phyloP scores from a whole-genome alignment of 1,140 invertebrate genomes.

The Meloidogyne chitwoodi region DNA sequence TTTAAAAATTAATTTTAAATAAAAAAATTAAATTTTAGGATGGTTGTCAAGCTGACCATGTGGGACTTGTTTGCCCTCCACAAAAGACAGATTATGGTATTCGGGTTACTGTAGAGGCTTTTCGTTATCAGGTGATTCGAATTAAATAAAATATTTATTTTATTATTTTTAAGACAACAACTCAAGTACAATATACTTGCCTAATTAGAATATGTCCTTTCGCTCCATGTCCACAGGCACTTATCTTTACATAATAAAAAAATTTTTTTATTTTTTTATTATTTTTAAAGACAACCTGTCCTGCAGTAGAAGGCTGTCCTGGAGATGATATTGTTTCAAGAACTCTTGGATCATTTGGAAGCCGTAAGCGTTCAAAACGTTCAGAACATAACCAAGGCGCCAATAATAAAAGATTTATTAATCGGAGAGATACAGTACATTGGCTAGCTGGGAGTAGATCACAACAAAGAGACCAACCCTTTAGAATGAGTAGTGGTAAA shows the following conservation, averaged over 20 bases:
- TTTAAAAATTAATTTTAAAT: background rate
- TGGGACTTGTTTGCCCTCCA: slow-evolving; percentile 58
- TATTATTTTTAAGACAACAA: slow-evolving; percentile 46
- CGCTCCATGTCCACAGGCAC: slow-evolving; percentile 49
- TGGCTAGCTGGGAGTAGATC: background rate
- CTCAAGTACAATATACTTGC: slow-evolving; percentile 59
- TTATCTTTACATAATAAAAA: background rate
- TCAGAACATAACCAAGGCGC: background rate
- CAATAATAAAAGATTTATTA: background rate
- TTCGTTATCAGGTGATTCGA: slow-evolving; percentile 42
- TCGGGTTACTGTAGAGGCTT: slow-evolving; percentile 56
- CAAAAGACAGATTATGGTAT: slow-evolving; percentile 56
- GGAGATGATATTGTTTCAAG: slow-evolving; percentile 41
- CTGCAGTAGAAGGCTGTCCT: slow-evolving; percentile 46
- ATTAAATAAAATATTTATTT: background rate
- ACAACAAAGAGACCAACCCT: slow-evolving; percentile 15
- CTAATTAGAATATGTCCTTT: slow-evolving; percentile 57
- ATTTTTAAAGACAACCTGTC: slow-evolving; percentile 39
- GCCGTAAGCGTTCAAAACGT: background rate
- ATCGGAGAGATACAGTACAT: background rate
- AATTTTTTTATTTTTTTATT: background rate
- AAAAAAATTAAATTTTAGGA: slow-evolving; percentile 26
- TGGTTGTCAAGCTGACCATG: slow-evolving; percentile 57
- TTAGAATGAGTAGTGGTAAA: background rate
- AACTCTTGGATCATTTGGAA: slow-evolving; percentile 22